These are phyloP conservation scores for Koerneria pararmatus DNA, from an alignment of 2,888 invertebrate genomes.

Conservation along the genomic window DNA sequence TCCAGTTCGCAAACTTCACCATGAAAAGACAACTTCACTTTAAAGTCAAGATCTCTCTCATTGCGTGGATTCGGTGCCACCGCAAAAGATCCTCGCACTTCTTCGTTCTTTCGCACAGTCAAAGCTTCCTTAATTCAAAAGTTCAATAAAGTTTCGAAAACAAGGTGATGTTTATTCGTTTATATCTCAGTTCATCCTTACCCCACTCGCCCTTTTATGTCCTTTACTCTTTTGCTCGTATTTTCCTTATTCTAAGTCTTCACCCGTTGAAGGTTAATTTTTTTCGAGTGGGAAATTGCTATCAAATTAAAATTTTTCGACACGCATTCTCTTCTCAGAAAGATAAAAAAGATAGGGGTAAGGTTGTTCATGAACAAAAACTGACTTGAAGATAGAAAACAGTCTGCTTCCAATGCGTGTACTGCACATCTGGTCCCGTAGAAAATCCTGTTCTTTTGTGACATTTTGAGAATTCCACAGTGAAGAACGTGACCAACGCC, in stretches of 20 bases:
- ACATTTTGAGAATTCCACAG: constrained; percentile 97
- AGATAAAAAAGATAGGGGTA: constrained; percentile 1
- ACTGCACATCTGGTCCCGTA: constrained; percentile 88
- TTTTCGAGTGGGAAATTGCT: no score
- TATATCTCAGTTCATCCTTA: no score
- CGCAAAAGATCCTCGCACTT: constrained; percentile 76
- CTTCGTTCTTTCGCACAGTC: constrained; percentile 89
- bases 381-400: constrained; percentile 85
- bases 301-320: no score
- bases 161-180: no score
- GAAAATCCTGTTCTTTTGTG: constrained; percentile 97
- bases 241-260: no score
- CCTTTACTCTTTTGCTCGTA: no score
- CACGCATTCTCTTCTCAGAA: background rate
- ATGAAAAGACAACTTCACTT: constrained; percentile 72
- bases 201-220: no score
- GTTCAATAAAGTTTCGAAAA: background rate
- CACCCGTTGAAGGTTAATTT: no score
- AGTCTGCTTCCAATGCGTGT: constrained; percentile 99
- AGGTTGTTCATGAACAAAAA: background rate
- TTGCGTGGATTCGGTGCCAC: constrained; percentile 94
- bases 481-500: constrained; percentile 96
- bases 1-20: constrained; percentile 63
- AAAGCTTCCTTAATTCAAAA: constrained; percentile 71
- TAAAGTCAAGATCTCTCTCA: constrained; percentile 91